Conservation (phyloP, 2,888 invertebrate genomes). For the Euclidia mi region DNA sequence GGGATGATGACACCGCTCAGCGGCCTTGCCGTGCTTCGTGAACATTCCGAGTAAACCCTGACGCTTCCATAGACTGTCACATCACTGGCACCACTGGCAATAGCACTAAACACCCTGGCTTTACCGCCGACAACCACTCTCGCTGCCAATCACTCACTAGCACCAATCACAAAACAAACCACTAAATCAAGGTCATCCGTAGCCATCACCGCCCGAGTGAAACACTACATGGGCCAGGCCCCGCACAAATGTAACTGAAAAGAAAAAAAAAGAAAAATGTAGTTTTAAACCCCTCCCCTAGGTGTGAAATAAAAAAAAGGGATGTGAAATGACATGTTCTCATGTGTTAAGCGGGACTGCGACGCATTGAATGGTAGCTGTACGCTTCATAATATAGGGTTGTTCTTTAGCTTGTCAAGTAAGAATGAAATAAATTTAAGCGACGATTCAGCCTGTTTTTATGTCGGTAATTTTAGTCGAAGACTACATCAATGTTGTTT, state of each 20-base stretch:
- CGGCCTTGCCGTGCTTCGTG: constrained; percentile 87
- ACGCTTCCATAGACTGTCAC: constrained; percentile 87
- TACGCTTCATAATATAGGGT: constrained; percentile 64
- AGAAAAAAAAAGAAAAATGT: constrained; percentile 86
- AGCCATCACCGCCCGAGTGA: constrained; percentile 81
- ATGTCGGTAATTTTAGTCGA: constrained; percentile 71
- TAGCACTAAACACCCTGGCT: constrained; percentile 72
- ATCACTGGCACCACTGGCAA: constrained; percentile 79
- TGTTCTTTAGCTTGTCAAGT: constrained; percentile 58
- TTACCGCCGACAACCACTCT: constrained; percentile 56
- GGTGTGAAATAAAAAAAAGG: constrained; percentile 57
- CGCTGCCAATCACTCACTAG: constrained; percentile 71
- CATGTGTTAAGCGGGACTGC: constrained; percentile 52
- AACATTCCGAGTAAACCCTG: constrained; percentile 86
- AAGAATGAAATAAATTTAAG: constrained; percentile 62
- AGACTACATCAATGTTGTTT: constrained; percentile 58
- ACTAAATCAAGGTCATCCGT: constrained; percentile 82
- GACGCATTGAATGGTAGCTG: constrained; percentile 61
- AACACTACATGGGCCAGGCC: constrained; percentile 72
- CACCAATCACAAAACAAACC: constrained; percentile 77
- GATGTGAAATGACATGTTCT: constrained; percentile 53
- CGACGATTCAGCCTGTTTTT: constrained; percentile 53
- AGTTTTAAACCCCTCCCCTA: constrained; percentile 63
- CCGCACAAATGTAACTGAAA: constrained; percentile 86
- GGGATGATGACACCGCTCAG: constrained; percentile 85